Evolutionary conservation across 2,888 invertebrate genomes (phyloP).

Genomic region (Sisyra terminalis): DNA sequence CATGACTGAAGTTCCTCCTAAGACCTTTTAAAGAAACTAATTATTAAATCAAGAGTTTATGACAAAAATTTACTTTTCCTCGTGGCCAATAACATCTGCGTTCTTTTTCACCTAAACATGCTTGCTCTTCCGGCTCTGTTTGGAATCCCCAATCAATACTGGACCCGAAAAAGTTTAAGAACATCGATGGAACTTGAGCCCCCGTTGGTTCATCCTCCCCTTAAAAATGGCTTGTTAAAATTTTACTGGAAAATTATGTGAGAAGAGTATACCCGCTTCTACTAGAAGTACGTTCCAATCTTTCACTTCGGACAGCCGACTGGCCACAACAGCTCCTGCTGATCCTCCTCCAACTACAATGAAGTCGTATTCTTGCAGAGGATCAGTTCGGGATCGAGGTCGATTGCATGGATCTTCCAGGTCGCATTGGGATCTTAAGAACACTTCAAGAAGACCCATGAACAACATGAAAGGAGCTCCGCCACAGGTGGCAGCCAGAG

Average conservation of each 20-base stretch:
- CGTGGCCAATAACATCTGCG: conserved; percentile 70
- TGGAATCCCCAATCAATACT: conserved; percentile 79
- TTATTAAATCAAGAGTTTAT: no score
- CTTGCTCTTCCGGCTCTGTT: conserved; percentile 64
- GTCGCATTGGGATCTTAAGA: conserved; percentile 72
- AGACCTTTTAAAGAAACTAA: conserved; percentile 34
- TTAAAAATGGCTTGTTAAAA: conserved; percentile 17
- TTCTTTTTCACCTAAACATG: conserved; percentile 55
- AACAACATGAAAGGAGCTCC: conserved; percentile 77
- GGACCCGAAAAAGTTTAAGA: conserved; percentile 70
- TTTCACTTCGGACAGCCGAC: conserved; percentile 52
- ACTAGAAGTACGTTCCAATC: conserved; percentile 54
- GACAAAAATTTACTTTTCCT: conserved; percentile 44
- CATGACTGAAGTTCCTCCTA: conserved; percentile 84
- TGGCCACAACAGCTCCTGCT: conserved; percentile 54
- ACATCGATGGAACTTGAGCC: conserved; percentile 79
- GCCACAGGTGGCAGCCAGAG: conserved; percentile 68
- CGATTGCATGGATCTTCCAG: conserved; percentile 74
- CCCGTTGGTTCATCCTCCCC: conserved; percentile 77
- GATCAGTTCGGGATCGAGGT: conserved; percentile 36
- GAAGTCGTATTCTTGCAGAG: conserved; percentile 53
- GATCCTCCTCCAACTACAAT: conserved; percentile 60
- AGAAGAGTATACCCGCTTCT: conserved; percentile 41
- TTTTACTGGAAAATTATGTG: neutral
- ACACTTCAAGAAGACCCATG: conserved; percentile 77